Conservation (phyloP, 2,113 vertebrate genomes). For the Neogobius melanostomus region DNA sequence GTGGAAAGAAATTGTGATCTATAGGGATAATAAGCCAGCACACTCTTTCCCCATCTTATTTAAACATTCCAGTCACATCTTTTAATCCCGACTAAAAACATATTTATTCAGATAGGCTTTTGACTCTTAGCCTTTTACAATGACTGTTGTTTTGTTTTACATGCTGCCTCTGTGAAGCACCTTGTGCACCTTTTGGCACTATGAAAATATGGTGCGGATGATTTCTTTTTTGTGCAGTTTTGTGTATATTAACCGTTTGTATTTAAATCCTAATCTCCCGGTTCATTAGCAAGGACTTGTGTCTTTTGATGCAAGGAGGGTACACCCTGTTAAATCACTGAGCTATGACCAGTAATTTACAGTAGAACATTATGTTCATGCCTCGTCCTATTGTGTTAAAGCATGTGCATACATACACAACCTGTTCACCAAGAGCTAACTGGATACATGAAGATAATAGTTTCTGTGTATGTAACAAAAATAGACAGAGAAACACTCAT, state of each 20-base stretch:
- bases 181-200: too few relatives aligned
- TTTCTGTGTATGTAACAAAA: background rate
- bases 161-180: too few relatives aligned
- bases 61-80: too few relatives aligned
- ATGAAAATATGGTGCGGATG: too few relatives aligned
- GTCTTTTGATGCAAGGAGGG: background rate
- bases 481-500: background rate
- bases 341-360: background rate
- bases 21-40: background rate
- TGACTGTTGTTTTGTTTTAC: too few relatives aligned
- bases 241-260: too few relatives aligned
- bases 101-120: too few relatives aligned
- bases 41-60: background rate
- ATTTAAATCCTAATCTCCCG: too few relatives aligned
- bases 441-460: background rate
- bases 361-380: too few relatives aligned
- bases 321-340: background rate
- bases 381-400: background rate
- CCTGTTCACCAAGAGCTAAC: background rate
- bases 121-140: too few relatives aligned
- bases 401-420: background rate
- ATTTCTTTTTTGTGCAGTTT: too few relatives aligned
- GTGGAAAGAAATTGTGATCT: background rate
- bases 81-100: too few relatives aligned
- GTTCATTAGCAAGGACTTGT: background rate